Base-by-base conservation (phyloP, 2,888 invertebrate genomes). In the Pasiphila rectangulata region DNA sequence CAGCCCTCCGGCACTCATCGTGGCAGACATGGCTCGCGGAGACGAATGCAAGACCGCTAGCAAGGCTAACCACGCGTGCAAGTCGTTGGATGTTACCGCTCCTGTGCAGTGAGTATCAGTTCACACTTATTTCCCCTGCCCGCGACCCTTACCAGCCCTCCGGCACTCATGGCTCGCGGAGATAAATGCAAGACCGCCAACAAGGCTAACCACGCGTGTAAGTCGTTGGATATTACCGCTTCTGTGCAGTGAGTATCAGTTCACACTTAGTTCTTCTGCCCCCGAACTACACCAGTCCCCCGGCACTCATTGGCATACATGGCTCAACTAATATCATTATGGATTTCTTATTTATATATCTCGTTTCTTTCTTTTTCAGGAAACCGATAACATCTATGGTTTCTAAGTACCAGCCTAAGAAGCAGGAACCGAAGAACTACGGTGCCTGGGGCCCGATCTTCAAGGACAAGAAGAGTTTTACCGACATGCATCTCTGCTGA, bases 401-500 rank as follows among this genome's bases (percentile, higher is more conserved):
- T 53, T 71, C 81, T 32, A 75, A 74, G 32, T 78, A 76, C 53
- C 77, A 81, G 58, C 69, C 75, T 4, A 81, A 82, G 63, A 82
- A 82, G 57, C 73, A 66, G 45, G 83, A 82, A 62, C 79, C 79
- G 61, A 84, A 84, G 71, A 86, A 84, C 65, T 86, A 91, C 71
- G 93, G 93, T 45, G 88, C 92, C 40, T 95, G 94, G 94, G 94
- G 94, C 49, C 84, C 94, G 21, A 82, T 92, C 49, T 94, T 91
- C 83, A 94, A 94, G 84, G 93, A 93, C 86, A 93, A 92, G 76
- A 90, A 93, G 62, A 89, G 92, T 70, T 95, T 95, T 75, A 83
- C 90, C 51, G 91, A 92, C 63, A 92, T 94, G 92, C 95, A 95
- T 79, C 79, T 89, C 71, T 93, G 90, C 75, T 92, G 79, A 84